Evolutionary conservation across 2,888 invertebrate genomes (phyloP).

Genomic region (Oscheius onirici): DNA sequence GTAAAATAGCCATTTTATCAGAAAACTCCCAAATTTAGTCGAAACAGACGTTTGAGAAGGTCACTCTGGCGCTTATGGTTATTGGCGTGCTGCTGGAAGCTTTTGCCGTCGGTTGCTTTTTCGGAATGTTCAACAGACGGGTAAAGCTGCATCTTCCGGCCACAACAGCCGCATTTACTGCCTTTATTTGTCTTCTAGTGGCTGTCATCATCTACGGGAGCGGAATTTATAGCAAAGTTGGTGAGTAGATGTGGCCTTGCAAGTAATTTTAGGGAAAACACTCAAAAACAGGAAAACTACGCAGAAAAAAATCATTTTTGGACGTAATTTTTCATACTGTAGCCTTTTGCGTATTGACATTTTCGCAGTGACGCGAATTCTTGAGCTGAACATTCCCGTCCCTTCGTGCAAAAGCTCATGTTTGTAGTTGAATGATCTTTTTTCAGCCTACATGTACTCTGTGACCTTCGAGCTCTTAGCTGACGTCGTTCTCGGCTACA

Average conservation of each 20-base stretch:
- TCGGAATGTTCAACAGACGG: slow-evolving; percentile 38
- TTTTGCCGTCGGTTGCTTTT: slow-evolving; percentile 36
- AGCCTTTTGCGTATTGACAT: too few species aligned
- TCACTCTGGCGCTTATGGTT: slow-evolving; percentile 53
- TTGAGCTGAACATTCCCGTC: too few species aligned
- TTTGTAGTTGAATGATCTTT: too few species aligned
- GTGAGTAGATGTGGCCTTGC: slow-evolving; percentile 25
- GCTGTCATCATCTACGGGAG: slow-evolving; percentile 53
- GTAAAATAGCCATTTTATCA: slow-evolving; percentile 27
- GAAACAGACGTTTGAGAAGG: slow-evolving; percentile 49
- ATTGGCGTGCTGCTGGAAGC: slow-evolving; percentile 49
- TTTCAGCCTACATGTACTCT: slow-evolving; percentile 53
- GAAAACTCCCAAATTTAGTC: slow-evolving; percentile 19
- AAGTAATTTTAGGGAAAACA: too few species aligned
- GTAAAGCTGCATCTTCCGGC: slow-evolving; percentile 43
- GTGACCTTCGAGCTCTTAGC: slow-evolving; percentile 51
- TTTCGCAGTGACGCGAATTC: too few species aligned
- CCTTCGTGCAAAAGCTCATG: too few species aligned
- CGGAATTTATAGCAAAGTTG: slow-evolving; percentile 45
- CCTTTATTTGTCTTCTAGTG: slow-evolving; percentile 45
- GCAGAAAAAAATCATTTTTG: too few species aligned
- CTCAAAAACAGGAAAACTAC: too few species aligned
- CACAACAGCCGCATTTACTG: slow-evolving; percentile 34
- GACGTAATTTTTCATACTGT: too few species aligned
- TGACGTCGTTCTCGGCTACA: slow-evolving; percentile 54